Conservation (phyloP, 2,113 vertebrate genomes). For the Heterotis niloticus region DNA sequence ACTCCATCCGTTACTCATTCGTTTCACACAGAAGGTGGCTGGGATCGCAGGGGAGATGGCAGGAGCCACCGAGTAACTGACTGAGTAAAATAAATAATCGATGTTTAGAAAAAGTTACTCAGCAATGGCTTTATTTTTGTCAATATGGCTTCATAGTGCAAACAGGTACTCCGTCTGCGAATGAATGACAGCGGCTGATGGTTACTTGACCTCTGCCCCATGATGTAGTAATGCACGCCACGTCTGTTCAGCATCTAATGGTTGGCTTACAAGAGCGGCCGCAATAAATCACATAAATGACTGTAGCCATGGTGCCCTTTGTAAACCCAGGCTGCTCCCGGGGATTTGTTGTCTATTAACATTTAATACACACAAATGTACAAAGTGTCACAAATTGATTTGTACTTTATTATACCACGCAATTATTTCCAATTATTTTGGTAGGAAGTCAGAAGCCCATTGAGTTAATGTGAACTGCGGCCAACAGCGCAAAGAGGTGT, state of each 20-base stretch:
- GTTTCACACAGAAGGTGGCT: too few species aligned
- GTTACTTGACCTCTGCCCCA: neutral
- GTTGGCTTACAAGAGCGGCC: slow-evolving; percentile 36
- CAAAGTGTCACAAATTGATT: slow-evolving; percentile 58
- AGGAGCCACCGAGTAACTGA: too few species aligned
- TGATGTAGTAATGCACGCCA: slow-evolving; percentile 1
- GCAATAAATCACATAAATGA: slow-evolving; percentile 65
- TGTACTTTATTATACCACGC: slow-evolving; percentile 41
- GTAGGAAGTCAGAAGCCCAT: slow-evolving; percentile 53
- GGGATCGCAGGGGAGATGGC: too few species aligned
- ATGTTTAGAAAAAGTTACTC: too few species aligned
- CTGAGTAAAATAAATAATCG: too few species aligned
- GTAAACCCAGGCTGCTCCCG: slow-evolving; percentile 56
- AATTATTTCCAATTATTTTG: slow-evolving; percentile 64
- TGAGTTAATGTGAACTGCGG: slow-evolving; percentile 47
- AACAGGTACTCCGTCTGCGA: too few species aligned
- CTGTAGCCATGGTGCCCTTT: slow-evolving; percentile 59
- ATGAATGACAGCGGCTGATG: neutral
- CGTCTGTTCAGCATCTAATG: slow-evolving; percentile 1
- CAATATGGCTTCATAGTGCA: too few species aligned
- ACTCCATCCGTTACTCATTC: too few species aligned
- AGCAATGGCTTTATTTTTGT: too few species aligned
- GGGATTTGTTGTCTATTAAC: slow-evolving; percentile 61
- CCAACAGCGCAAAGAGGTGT: slow-evolving; percentile 28
- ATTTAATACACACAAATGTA: slow-evolving; percentile 65